Conservation (phyloP, 2,797 vertebrate genomes). For the Manis pentadactyla region DNA sequence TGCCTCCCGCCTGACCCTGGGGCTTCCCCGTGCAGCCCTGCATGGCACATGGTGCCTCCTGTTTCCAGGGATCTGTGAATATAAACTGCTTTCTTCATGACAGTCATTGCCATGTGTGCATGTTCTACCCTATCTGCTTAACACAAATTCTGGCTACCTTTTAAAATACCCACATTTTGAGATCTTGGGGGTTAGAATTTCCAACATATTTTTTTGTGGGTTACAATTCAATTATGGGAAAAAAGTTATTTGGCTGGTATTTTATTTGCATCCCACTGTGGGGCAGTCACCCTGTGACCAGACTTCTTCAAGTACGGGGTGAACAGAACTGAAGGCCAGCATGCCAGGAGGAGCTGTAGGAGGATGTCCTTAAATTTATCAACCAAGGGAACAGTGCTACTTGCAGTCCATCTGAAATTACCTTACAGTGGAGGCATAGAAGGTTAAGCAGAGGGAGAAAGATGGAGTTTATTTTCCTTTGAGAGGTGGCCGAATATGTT, state of each 20-base stretch:
- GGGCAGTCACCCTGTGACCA: background rate
- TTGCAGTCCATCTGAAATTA: background rate
- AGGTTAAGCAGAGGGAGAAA: background rate
- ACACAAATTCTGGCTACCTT: background rate
- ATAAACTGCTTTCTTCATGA: background rate
- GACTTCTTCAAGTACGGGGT: background rate
- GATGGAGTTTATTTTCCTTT: background rate
- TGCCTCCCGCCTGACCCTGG: background rate
- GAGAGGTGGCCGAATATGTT: slow-evolving; percentile 59
- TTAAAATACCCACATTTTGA: background rate
- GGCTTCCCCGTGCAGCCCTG: fast-evolving
- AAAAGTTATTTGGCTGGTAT: background rate
- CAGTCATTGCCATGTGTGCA: background rate
- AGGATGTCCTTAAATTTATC: background rate
- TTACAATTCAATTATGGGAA: background rate
- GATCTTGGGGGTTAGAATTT: background rate
- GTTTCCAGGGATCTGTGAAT: background rate
- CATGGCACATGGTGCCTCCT: fast-evolving
- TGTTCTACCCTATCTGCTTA: background rate
- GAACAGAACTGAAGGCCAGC: background rate
- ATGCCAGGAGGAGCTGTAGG: background rate
- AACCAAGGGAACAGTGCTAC: background rate
- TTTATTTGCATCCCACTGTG: background rate
- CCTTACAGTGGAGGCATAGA: background rate
- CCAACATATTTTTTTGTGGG: background rate